Conservation (phyloP, 2,113 vertebrate species). For the Stigmatopora argus region DNA sequence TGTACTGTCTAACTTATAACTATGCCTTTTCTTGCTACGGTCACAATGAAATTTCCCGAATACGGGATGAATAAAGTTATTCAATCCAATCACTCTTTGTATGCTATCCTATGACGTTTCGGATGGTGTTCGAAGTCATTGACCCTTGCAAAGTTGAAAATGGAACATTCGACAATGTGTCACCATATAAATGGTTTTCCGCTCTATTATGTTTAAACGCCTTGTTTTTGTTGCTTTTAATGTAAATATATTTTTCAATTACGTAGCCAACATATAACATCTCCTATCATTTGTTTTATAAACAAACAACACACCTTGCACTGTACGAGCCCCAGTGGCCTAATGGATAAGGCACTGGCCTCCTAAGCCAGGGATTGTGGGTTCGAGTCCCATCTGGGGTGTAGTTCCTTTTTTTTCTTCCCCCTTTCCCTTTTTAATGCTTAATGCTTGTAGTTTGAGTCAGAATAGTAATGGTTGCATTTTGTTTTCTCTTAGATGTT, state of each 20-base stretch:
- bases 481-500: not conserved
- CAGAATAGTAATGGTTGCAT: too few relatives aligned
- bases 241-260: not conserved
- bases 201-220: not conserved
- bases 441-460: too few relatives aligned
- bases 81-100: rapidly evolving
- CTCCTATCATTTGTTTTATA: too few relatives aligned
- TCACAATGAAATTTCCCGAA: too few relatives aligned
- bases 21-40: too few relatives aligned
- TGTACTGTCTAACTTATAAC: too few relatives aligned
- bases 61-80: too few relatives aligned
- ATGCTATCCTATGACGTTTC: rapidly evolving
- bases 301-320: too few relatives aligned
- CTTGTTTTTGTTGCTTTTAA: too few relatives aligned
- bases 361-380: conserved; percentile 60
- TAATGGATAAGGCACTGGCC: conserved; percentile 80
- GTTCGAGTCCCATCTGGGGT: conserved; percentile 57
- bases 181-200: conserved; percentile 31
- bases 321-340: conserved; percentile 70
- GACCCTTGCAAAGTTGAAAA: conserved; percentile 11
- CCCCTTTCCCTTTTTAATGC: too few relatives aligned
- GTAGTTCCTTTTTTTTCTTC: not conserved
- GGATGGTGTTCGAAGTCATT: not conserved
- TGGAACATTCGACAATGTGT: conserved; percentile 26
- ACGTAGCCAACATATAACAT: not conserved